Base-by-base conservation (phyloP, 2,113 vertebrate genomes). In the Menidia beryllina region DNA sequence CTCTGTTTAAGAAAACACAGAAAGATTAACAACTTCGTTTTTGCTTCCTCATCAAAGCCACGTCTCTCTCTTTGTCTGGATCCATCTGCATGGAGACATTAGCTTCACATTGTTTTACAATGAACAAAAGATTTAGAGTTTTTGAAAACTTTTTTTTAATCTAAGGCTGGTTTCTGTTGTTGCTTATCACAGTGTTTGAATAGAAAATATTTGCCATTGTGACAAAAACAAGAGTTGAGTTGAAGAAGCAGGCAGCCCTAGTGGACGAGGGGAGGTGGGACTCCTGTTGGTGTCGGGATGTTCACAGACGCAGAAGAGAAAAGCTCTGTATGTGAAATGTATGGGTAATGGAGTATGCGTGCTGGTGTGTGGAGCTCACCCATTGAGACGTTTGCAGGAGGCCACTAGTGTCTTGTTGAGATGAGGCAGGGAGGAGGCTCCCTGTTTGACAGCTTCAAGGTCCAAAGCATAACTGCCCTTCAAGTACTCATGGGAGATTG, bases 381-480 rank as follows among this genome's bases (percentile, higher is more conserved):
- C 95, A 79, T 98, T 96, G 11, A 98, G 93, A 52, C 94, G 91
- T 54, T 97, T 96, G 92, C 97, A 98, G 24, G 96, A 97, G 17
- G 95, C 80, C 79, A 95, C 94, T 0, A 98, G 94, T 3, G 96
- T 96, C 48, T 94, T 96, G 92, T 97, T 97, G 81, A 98, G 96
- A 84, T 98, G 96, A 10, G 97, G 96, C 66, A 98, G 91, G 25
- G 83, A 93, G 79, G 90, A 94, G 60, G 96, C 96, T 34, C 97
- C 97, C 0, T 94, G 95, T 50, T 93, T 95, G 34, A 98, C 97
- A 0, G 96, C 97, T 76, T 98, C 97, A 47, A 98, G 93, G 75
- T 98, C 97, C 89, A 98, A 91, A 14, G 94, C 93, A 1, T 98
- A 98, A 91, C 96, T 98, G 59, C 96, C 95, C 85, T 96, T 98